Percentiles rank a stretch among this genome's conserved stretches.
Conservation (phyloP, 1,140 invertebrate genomes). For the Drosophila azteca region DNA sequence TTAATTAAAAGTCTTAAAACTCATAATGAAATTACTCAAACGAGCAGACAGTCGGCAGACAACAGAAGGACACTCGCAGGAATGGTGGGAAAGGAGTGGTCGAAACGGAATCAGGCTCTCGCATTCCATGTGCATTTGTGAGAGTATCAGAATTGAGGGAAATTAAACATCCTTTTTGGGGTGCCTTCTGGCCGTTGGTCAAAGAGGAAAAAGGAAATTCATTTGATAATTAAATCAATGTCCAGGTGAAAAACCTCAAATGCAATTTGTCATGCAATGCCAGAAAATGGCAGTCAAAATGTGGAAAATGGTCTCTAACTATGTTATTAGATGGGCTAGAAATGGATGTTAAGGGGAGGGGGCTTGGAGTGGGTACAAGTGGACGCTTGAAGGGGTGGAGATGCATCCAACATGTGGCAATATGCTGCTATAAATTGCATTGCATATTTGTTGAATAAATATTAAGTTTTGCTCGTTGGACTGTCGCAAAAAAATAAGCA, state of each 20-base stretch:
- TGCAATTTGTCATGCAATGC: constrained; percentile 53
- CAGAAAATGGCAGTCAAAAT: constrained; percentile 27
- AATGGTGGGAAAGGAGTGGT: constrained; percentile 13
- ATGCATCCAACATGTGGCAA: not conserved
- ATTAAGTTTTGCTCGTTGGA: constrained; percentile 33
- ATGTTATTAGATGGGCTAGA: not conserved
- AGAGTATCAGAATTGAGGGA: constrained; percentile 7
- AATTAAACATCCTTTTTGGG: constrained; percentile 40
- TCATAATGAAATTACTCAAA: constrained; percentile 77
- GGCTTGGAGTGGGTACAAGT: not conserved
- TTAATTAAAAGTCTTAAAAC: constrained; percentile 80
- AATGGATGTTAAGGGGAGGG: not conserved
- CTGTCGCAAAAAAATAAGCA: constrained; percentile 1
- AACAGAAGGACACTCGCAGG: not conserved
- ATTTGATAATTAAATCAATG: constrained; percentile 68
- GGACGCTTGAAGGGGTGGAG: not conserved
- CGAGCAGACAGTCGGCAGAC: constrained; percentile 30
- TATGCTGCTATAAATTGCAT: constrained; percentile 34
- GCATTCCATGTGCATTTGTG: no score
- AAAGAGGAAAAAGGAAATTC: constrained; percentile 36
- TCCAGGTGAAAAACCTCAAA: constrained; percentile 58
- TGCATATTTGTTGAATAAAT: constrained; percentile 61
- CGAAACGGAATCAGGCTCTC: constrained; percentile 24
- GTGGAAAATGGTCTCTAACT: constrained; percentile 20
- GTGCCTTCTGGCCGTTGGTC: constrained; percentile 8